phyloP scores from a whole-genome alignment of 2,888 invertebrate species.

The Eupithecia vulgata region DNA sequence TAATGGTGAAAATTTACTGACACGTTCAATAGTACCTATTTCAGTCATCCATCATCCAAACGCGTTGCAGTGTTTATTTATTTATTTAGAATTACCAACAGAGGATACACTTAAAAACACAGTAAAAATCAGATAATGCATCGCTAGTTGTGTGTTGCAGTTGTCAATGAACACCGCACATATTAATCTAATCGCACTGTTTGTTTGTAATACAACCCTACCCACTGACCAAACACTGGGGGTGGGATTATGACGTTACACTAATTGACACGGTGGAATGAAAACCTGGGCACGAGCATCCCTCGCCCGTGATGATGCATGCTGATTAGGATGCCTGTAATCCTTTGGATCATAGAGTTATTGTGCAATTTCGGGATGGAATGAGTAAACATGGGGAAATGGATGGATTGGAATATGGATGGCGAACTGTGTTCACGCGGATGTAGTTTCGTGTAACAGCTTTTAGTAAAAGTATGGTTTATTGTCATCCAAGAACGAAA shows the following conservation, averaged over 20 bases:
- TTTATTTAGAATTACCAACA: too few species aligned
- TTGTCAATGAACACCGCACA: slow-evolving; percentile 43
- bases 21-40: background rate
- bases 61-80: too few species aligned
- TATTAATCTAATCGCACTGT: slow-evolving; percentile 66
- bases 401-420: background rate
- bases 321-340: slow-evolving; percentile 65
- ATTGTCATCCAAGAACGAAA: background rate
- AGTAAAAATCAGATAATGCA: too few species aligned
- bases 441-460: too few species aligned
- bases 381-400: slow-evolving; percentile 12
- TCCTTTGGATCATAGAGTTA: slow-evolving; percentile 40
- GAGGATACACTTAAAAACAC: too few species aligned
- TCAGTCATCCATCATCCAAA: background rate
- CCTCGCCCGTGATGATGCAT: slow-evolving; percentile 75
- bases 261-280: slow-evolving; percentile 73
- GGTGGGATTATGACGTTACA: slow-evolving; percentile 74
- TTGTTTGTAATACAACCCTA: slow-evolving; percentile 59
- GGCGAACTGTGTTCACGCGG: background rate
- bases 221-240: slow-evolving; percentile 60
- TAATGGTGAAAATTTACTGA: too few species aligned
- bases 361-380: slow-evolving; percentile 27
- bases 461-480: too few species aligned
- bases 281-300: slow-evolving; percentile 61
- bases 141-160: too few species aligned